Evolutionary conservation across 2,113 vertebrate species (phyloP), one percentile per base, ranked within the genome.

Genomic region (Noctilio leporinus): DNA sequence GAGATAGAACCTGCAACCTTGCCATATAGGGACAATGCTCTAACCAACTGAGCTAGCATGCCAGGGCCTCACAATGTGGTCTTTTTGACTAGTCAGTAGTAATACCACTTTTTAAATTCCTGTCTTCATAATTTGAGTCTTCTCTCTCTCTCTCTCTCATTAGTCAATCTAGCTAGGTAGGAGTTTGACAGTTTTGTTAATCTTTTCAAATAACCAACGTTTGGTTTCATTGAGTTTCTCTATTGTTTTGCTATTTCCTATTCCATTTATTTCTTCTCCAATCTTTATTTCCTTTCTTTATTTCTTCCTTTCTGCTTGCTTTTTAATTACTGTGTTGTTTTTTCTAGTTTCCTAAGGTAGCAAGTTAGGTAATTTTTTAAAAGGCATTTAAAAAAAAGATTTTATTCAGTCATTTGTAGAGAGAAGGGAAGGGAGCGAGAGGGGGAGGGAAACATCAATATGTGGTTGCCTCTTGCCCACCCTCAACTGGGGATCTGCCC

Each of bases 51-150:
- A n/a, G 30, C 57, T n/a, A n/a, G 15, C 59, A 4, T 1, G 26
- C 14, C 26, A 30, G 57, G 57, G 57, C n/a, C n/a, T n/a, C 26
- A 28, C 57, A 30, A 91, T 24, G n/a, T 70, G 35, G 12, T 33
- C 67, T 86, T 62, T 86, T 87, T 64, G 51, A 64, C 33, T 88
- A 30, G 76, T 53, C 49, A 26, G 28, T 72, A 65, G 20, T 83
- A n/a, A 78, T 80, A 53, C 53, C 15, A 49, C 59, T 49, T 45
- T 33, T 88, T 88, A 91, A 78, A 85, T 89, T 89, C 67, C 24
- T 89, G 55, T 92, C 89, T 89, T 94, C 64, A 16, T 77, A 62
- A 88, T 83, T 91, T 69, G n/a, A 89, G 7, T 69, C 28, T 47
- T 77, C 14, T 59, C 51, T 57, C 10, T 62, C 38, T 38, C 45